Base-by-base conservation (phyloP, 2,797 vertebrate genomes). In the Girardinus metallicus region DNA sequence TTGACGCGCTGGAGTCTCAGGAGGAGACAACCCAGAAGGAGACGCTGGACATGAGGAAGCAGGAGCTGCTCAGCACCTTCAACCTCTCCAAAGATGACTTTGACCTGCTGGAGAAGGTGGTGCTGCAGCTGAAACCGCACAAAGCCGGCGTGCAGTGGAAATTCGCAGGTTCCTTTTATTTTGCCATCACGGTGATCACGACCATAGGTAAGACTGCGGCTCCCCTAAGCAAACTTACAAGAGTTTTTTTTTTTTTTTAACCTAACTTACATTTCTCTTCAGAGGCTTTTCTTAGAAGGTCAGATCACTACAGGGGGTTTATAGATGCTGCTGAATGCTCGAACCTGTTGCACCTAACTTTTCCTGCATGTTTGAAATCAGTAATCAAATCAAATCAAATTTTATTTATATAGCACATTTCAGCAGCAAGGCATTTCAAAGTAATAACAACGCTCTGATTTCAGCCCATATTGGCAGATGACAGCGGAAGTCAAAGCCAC, bases 131-230 rank as follows among this genome's bases (percentile, higher is more conserved):
- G 57, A 98, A 98, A 92, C 97, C 97, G 47, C 98, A 99, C 94
- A 98, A 98, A 94, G 97, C 97, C 80, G 98, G 97, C 21, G 94
- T 98, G 90, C 98, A 99, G 96, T 99, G 98, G 98, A 95, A 92
- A 83, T 98, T 99, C 94, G 96, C 98, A 47, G 98, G 98, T 18
- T 98, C 98, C 53, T 98, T 99, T 93, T 99, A 99, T 92, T 99
- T 99, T 94, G 97, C 98, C 93, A 98, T 99, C 95, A 98, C 98
- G 77, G 97, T 99, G 90, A 98, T 99, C 94, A 99, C 98, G 21
- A 99, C 98, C 43, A 99, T 99, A 94, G 98, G 98, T 99, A 96
- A 91, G 95, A 78, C 31, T 55, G 46, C 41, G 51, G 31, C 74
- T 55, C 31, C 4, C 43, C 70, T 36, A 43, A 57, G 18, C 16